phyloP scores from a whole-genome alignment of 2,113 vertebrate species.

The Lichenostomus cassidix region DNA sequence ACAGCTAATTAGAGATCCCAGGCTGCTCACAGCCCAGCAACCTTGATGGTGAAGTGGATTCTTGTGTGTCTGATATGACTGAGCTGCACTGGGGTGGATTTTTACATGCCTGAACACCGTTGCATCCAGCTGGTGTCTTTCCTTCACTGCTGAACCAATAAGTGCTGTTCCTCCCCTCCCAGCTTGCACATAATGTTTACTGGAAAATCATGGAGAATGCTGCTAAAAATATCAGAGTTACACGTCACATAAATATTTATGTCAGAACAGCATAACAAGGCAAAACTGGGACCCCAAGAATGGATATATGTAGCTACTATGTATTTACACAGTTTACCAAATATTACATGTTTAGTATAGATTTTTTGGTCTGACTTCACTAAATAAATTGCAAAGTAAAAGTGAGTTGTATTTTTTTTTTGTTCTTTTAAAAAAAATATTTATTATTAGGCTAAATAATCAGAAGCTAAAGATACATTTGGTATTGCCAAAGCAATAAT shows the following conservation, averaged over 20 bases:
- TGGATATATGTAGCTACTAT: neutral
- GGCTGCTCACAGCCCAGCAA: neutral
- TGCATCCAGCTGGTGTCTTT: neutral
- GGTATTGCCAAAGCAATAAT: neutral
- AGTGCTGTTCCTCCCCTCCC: neutral
- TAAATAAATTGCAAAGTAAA: neutral
- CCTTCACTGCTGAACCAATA: neutral
- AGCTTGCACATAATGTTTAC: neutral
- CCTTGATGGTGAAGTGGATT: neutral
- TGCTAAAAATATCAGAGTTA: neutral
- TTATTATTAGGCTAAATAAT: neutral
- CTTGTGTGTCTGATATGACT: rapidly evolving
- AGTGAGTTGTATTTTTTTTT: neutral
- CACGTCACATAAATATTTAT: neutral
- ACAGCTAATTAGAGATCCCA: constrained; percentile 1
- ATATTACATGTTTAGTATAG: neutral
- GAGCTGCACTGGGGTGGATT: neutral
- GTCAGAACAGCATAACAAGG: neutral
- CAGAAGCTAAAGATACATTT: neutral
- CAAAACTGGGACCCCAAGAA: neutral
- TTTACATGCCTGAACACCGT: neutral
- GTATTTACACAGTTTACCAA: neutral
- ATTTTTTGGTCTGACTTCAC: neutral
- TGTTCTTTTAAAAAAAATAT: neutral
- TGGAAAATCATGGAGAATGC: neutral